Percentiles rank a stretch among this genome's conserved stretches.
Evolutionary conservation across 2,113 vertebrate genomes (phyloP).

Genomic region (Larimichthys crocea): DNA sequence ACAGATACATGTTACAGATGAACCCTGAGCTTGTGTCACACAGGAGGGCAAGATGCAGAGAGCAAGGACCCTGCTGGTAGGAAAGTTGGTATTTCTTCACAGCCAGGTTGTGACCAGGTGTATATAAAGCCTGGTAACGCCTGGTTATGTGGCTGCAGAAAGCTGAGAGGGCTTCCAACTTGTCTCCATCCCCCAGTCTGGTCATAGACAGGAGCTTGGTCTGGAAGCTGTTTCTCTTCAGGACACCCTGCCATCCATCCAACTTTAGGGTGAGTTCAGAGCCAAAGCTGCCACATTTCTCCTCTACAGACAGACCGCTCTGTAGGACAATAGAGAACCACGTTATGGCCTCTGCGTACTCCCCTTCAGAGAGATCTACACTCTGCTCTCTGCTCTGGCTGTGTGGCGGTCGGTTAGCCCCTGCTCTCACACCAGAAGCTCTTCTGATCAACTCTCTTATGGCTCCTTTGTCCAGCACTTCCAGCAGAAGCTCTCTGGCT

Average conservation of each 20-base stretch:
- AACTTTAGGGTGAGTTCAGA: slow-evolving; percentile 48
- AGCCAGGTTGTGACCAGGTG: slow-evolving; percentile 56
- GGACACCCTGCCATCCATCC: slow-evolving; percentile 66
- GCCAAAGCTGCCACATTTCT: slow-evolving; percentile 25
- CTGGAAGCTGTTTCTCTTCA: slow-evolving; percentile 75
- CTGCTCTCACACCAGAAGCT: slow-evolving; percentile 38
- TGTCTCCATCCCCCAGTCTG: slow-evolving; percentile 62
- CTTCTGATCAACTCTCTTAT: slow-evolving; percentile 65
- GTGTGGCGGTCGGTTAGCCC: slow-evolving; percentile 17
- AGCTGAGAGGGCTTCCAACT: slow-evolving; percentile 69
- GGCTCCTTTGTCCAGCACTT: slow-evolving; percentile 67
- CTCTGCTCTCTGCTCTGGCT: slow-evolving; percentile 53
- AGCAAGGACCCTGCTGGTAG: slow-evolving; percentile 43
- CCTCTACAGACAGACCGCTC: slow-evolving; percentile 63
- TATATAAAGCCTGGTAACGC: slow-evolving; percentile 59
- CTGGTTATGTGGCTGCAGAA: slow-evolving; percentile 65
- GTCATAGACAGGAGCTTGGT: slow-evolving; percentile 63
- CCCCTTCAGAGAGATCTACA: slow-evolving; percentile 50
- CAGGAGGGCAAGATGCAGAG: slow-evolving; percentile 73
- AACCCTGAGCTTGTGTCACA: slow-evolving; percentile 73
- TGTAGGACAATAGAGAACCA: slow-evolving; percentile 75
- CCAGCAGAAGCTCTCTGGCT: slow-evolving; percentile 66
- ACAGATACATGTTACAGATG: slow-evolving; percentile 79
- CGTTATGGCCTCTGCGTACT: slow-evolving; percentile 62
- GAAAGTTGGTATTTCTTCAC: slow-evolving; percentile 79